Base-by-base conservation (phyloP, 2,113 vertebrate genomes). In the Tragulus kanchil region DNA sequence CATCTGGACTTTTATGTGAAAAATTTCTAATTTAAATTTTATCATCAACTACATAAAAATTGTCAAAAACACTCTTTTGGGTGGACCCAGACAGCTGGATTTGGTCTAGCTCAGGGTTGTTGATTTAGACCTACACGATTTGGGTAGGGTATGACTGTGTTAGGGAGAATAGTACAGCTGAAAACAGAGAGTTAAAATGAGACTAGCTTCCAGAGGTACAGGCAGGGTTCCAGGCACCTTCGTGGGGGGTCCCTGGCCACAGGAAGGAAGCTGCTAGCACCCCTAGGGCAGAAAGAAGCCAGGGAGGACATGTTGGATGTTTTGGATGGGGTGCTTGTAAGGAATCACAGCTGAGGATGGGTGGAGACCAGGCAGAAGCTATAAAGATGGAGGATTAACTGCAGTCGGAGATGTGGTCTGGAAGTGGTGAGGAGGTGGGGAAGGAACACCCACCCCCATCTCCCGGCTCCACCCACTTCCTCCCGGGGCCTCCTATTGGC, bases 1-100 rank as follows among this genome's bases (percentile, higher is more conserved):
- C 19, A 3, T 78, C 78, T 95, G 84, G 45, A 59, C 64, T 90
- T 89, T 95, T 50, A 67, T 62, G 54, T 45, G 56, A 61, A 82
- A 36, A 15, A 13, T 85, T 94, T 77, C 25, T 31, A 45, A 62
- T 91, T 77, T 65, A 95, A 90, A 26, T n/a, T 36, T 56, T n/a
- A 26, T 16, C 9, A 1, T 86, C 92, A 81, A 31, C 52, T 59
- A 56, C 64, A 42, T 88, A 56, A 28, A 3, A 13, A 17, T 58
- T 90, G 81, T 48, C 61, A 82, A 28, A 81, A 86, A 28, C 13
- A 15, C n/a, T 31, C 81, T 23, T 83, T 36, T 69, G 81, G 75
- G 17, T 42, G 56, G 77, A 50, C 69, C 52, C 26, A 15, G 73
- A 25, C 2, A 16, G 56, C 75, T 50, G 3, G 28, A 21, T 56